Evolutionary conservation across 2,888 invertebrate genomes (phyloP), one percentile per base, ranked within the genome.

Genomic region (Dolichomitus sp.): DNA sequence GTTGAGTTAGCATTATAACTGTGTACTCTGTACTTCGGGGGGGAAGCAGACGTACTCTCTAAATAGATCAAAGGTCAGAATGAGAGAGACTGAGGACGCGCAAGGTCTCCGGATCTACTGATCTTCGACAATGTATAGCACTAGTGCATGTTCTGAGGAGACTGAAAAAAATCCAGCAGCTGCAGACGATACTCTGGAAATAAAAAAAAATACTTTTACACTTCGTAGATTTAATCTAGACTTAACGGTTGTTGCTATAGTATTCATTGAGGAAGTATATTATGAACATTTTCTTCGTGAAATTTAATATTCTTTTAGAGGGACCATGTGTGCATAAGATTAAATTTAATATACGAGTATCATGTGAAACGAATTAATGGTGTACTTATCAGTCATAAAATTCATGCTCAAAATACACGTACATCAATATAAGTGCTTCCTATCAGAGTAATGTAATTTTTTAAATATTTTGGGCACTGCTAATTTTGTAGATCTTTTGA

Each of bases 31-130:
- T n/a, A 45, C 72, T 45, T 7, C 30, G 14, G 17, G 40, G 12
- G 14, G 17, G 23, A 27, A 7, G 30, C 33, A 6, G 27, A 30
- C 45, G 45, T 59, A 5, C 42, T 59, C 72, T 72, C 48, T 33
- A 72, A 72, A 72, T 72, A 75, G 57, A 75, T 66, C 54, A 57
- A 75, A 65, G 57, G 65, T 57, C 57, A 59, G 17, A 19, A 52
- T 30, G 66, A 70, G 27, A 70, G n/a, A 27, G 48, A 52, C 57
- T 50, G 54, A 69, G 63, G 40, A 69, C 66, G 40, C 52, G 61
- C 63, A 65, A 77, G 57, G 61, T 70, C 50, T 11, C 54, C 52
- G 65, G 33, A 68, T 23, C 54, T 14, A 50, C 37, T 17, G n/a
- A 52, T 40, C 63, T 42, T 42, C 40, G 40, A 61, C 23, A 14